A percentile compares a stretch with the other conserved stretches of the same genome.
phyloP scores from a whole-genome alignment of 2,888 invertebrate genomes.

The Agrotis ipsilon region DNA sequence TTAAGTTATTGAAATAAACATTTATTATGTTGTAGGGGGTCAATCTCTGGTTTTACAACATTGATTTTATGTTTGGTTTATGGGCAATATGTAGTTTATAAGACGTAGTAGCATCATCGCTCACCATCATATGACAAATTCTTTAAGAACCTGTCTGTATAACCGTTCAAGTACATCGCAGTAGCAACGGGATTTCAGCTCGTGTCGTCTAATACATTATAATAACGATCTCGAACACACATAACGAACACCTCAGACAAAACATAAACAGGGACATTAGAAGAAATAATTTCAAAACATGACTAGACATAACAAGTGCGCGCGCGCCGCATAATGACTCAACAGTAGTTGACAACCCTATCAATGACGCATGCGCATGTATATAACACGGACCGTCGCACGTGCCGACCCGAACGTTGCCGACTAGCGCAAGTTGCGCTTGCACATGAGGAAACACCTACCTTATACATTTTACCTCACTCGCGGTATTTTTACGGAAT shows the following conservation, averaged over 20 bases:
- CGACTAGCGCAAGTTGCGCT: slow-evolving; percentile 25
- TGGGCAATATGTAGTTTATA: too few relatives aligned
- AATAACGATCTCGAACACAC: not conserved
- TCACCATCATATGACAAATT: not conserved
- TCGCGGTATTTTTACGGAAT: slow-evolving; percentile 40
- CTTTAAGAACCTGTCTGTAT: too few relatives aligned
- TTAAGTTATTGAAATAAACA: too few relatives aligned
- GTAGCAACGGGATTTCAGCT: not conserved
- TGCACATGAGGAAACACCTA: slow-evolving; percentile 60
- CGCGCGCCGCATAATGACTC: slow-evolving; percentile 35
- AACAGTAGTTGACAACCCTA: slow-evolving; percentile 50
- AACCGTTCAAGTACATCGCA: not conserved
- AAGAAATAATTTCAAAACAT: slow-evolving; percentile 26
- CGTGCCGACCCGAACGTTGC: slow-evolving; percentile 54
- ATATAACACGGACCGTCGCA: slow-evolving; percentile 57
- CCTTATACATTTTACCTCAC: slow-evolving; percentile 45
- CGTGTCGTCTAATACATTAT: not conserved
- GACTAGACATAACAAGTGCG: slow-evolving; percentile 30
- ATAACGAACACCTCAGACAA: not conserved
- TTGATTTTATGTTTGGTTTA: too few relatives aligned
- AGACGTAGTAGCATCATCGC: not conserved
- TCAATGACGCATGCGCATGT: slow-evolving; percentile 58
- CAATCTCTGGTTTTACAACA: too few relatives aligned
- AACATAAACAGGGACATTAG: not conserved
- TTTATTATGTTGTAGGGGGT: too few relatives aligned